Percentiles rank a stretch among this genome's conserved stretches.
Conservation (phyloP, 2,797 vertebrate species). For the Cottoperca gobio region DNA sequence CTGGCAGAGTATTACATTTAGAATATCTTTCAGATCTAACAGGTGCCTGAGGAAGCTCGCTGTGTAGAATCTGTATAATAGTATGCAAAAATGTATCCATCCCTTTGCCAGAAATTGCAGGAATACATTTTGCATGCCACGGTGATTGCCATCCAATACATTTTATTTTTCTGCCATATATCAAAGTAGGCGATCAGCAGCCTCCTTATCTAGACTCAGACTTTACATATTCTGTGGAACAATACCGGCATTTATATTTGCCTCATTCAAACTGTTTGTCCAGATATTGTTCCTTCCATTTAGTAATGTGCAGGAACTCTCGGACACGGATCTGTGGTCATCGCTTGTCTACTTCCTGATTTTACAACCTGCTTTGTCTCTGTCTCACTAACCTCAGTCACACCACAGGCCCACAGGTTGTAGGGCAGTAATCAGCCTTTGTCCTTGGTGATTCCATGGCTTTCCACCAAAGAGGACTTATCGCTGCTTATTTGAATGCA, state of each 20-base stretch:
- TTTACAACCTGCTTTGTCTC: conserved; percentile 61
- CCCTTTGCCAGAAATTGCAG: conserved; percentile 61
- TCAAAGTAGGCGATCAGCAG: conserved; percentile 64
- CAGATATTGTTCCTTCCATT: conserved; percentile 79
- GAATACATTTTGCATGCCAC: conserved; percentile 54
- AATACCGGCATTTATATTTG: conserved; percentile 62
- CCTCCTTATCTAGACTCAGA: conserved; percentile 48
- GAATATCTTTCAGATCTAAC: conserved; percentile 46
- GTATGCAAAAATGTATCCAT: conserved; percentile 60
- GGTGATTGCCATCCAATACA: conserved; percentile 75
- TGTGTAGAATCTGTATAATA: conserved; percentile 41
- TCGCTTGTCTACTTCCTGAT: conserved; percentile 65
- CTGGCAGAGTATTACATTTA: conserved; percentile 25
- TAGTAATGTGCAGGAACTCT: conserved; percentile 76
- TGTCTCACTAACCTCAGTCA: conserved; percentile 48
- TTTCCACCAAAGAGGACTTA: conserved; percentile 53
- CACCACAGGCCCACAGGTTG: conserved; percentile 45
- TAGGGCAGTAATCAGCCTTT: conserved; percentile 65
- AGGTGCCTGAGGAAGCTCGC: conserved; percentile 48
- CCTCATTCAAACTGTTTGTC: conserved; percentile 64
- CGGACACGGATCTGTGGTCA: conserved; percentile 61
- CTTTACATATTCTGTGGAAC: conserved; percentile 78
- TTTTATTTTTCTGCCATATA: conserved; percentile 64
- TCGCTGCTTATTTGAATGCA: conserved; percentile 75
- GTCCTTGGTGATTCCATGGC: conserved; percentile 58